Evolutionary conservation across 2,888 invertebrate genomes (phyloP).

Genomic region (Cephus nigrinus): DNA sequence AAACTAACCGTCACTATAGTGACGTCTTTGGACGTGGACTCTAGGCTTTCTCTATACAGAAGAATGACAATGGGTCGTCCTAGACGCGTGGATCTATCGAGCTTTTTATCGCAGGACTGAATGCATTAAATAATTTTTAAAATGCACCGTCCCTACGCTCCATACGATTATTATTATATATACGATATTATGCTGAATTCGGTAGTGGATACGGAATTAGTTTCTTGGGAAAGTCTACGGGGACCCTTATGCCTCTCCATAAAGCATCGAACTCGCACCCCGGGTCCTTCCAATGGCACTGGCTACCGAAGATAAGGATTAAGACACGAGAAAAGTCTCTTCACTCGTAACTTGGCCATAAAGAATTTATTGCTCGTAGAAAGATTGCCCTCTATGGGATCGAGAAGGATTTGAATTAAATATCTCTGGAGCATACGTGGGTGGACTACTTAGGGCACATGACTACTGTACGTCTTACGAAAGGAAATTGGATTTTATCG

Average conservation of each 20-base stretch:
- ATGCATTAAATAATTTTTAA: constrained; percentile 25
- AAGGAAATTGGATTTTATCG: background rate
- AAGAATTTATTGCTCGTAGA: constrained; percentile 14
- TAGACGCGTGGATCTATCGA: constrained; percentile 19
- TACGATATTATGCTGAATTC: background rate
- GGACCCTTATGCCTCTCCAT: constrained; percentile 13
- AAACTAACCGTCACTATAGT: background rate
- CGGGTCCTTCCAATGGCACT: background rate
- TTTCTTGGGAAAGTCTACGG: constrained; percentile 9
- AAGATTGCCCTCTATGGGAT: constrained; percentile 24
- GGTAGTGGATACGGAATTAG: constrained; percentile 17
- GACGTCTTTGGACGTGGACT: background rate
- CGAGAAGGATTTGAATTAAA: constrained; percentile 38
- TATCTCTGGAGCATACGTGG: constrained; percentile 29
- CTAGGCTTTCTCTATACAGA: background rate
- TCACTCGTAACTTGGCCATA: background rate
- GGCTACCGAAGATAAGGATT: constrained; percentile 31
- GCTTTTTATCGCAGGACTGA: constrained; percentile 28
- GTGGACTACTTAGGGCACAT: constrained; percentile 42
- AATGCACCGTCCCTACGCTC: background rate
- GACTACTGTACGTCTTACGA: constrained; percentile 40
- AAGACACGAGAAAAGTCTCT: constrained; percentile 16
- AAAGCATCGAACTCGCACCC: constrained; percentile 12
- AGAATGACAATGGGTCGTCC: constrained; percentile 14
- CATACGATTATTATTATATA: background rate